phyloP scores from a whole-genome alignment of 2,888 invertebrate species.

The Empis stercorea region DNA sequence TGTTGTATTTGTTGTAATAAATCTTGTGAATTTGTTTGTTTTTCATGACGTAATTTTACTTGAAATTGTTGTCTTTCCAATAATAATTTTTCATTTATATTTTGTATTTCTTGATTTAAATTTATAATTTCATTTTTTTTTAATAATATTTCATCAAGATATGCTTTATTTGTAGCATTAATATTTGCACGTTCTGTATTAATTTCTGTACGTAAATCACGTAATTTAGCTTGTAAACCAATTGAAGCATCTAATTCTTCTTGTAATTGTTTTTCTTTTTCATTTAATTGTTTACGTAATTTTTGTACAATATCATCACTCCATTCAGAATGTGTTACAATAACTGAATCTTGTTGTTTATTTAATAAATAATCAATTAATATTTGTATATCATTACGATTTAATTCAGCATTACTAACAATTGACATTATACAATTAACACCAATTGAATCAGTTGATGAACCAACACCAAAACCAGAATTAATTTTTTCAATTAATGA shows the following conservation, averaged over 20 bases:
- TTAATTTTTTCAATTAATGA: background rate
- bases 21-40: conserved; percentile 30
- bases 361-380: conserved; percentile 80
- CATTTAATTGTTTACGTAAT: conserved; percentile 75
- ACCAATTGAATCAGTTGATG: conserved; percentile 47
- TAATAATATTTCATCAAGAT: conserved; percentile 26
- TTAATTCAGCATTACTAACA: conserved; percentile 67
- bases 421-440: conserved; percentile 57
- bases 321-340: conserved; percentile 66
- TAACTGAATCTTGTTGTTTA: conserved; percentile 69
- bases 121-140: conserved; percentile 28
- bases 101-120: conserved; percentile 28
- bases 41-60: conserved; percentile 27
- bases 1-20: conserved; percentile 27
- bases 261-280: conserved; percentile 63
- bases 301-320: conserved; percentile 79
- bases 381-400: conserved; percentile 76
- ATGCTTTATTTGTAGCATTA: conserved; percentile 26
- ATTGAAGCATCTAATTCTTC: conserved; percentile 65
- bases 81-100: conserved; percentile 27
- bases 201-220: conserved; percentile 52
- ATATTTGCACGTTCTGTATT: conserved; percentile 32
- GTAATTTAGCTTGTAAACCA: conserved; percentile 63
- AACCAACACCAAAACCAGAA: background rate
- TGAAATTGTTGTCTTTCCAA: conserved; percentile 33